Evolutionary conservation across 2,888 invertebrate species (phyloP).

Genomic region (Hypercompe scribonia): DNA sequence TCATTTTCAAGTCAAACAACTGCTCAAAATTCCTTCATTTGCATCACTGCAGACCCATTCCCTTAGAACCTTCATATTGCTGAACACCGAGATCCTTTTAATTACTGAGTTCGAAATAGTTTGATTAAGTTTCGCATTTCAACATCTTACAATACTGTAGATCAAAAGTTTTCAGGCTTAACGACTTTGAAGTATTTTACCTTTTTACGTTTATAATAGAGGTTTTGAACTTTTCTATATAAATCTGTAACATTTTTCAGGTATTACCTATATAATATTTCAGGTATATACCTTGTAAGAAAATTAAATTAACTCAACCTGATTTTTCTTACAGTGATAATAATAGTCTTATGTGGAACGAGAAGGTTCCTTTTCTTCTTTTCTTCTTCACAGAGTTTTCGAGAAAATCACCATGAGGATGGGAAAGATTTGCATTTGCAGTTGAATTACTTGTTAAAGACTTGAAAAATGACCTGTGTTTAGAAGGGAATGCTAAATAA

Average conservation of each 20-base stretch:
- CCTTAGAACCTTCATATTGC: slow-evolving; percentile 7
- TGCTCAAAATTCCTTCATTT: slow-evolving; percentile 13
- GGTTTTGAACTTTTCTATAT: background rate
- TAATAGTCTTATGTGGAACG: no score
- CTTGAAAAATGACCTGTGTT: background rate
- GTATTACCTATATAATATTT: no score
- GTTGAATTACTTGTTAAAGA: background rate
- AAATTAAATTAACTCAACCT: no score
- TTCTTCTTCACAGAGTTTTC: background rate
- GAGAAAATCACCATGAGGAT: background rate
- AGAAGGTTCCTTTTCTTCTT: no score
- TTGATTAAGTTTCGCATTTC: slow-evolving; percentile 25
- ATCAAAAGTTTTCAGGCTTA: slow-evolving; percentile 26
- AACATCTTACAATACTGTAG: slow-evolving; percentile 22
- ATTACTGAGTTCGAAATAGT: slow-evolving; percentile 28
- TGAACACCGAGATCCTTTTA: slow-evolving; percentile 22
- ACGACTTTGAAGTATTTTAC: slow-evolving; percentile 1
- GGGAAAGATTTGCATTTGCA: no score
- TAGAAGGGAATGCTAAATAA: background rate
- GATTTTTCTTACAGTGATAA: no score
- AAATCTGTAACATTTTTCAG: background rate
- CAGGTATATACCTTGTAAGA: no score
- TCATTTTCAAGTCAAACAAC: slow-evolving; percentile 6
- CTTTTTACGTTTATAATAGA: slow-evolving; percentile 9
- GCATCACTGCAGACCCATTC: background rate